Evolutionary conservation across 2,113 vertebrate species (phyloP).

Genomic region (Felis chaus): DNA sequence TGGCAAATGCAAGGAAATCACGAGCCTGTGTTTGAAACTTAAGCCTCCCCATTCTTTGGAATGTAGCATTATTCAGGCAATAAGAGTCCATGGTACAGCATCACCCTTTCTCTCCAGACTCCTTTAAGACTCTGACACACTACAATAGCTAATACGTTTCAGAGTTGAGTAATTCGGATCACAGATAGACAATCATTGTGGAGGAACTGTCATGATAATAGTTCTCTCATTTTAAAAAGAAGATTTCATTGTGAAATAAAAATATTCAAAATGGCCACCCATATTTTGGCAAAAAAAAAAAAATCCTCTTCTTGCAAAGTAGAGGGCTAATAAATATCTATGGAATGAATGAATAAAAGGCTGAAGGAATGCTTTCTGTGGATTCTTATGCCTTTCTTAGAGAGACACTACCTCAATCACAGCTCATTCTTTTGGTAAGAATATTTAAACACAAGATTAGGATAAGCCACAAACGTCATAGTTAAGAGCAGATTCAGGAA

Average conservation of each 20-base stretch:
- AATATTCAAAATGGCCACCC: neutral
- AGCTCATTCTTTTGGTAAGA: conserved; percentile 10
- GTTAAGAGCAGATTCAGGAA: neutral
- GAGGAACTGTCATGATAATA: conserved; percentile 20
- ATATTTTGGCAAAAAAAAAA: neutral
- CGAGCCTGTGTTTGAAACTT: conserved; percentile 56
- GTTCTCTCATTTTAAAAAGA: neutral
- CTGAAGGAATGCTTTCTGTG: neutral
- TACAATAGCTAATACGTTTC: conserved; percentile 54
- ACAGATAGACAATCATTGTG: conserved; percentile 50
- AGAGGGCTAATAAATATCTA: neutral
- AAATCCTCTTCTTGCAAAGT: neutral
- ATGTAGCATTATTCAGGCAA: conserved; percentile 65
- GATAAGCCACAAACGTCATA: neutral
- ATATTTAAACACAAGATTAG: neutral
- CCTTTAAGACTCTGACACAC: conserved; percentile 58
- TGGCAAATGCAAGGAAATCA: conserved; percentile 73
- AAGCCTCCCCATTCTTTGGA: conserved; percentile 51
- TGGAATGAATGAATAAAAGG: neutral
- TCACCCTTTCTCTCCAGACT: conserved; percentile 29
- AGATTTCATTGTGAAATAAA: neutral
- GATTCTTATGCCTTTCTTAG: neutral
- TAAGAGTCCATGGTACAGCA: conserved; percentile 28
- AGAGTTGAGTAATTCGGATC: conserved; percentile 74
- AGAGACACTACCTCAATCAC: neutral